These are phyloP conservation scores for Pseudois nayaur DNA, from an alignment of 2,113 vertebrate genomes.

Conservation along the genomic window DNA sequence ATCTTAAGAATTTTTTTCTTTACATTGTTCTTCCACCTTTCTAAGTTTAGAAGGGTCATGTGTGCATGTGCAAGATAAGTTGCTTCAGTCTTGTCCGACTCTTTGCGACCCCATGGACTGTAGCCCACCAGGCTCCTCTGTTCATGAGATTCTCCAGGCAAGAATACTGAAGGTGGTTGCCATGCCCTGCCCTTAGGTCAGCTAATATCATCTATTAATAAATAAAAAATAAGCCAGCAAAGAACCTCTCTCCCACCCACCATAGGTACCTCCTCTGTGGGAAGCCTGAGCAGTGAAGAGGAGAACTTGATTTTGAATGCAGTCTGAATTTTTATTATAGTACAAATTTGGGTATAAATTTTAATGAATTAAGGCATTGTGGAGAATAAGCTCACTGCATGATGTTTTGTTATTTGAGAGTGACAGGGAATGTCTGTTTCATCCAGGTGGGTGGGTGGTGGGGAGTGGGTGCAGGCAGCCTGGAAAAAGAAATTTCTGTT, in stretches of 20 bases:
- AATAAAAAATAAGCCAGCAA: background rate
- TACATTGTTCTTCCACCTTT: background rate
- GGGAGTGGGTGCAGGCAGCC: background rate
- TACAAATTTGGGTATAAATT: background rate
- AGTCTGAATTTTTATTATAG: background rate
- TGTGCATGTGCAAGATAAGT: background rate
- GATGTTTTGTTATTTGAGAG: background rate
- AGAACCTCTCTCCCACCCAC: rapidly evolving
- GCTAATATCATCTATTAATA: background rate
- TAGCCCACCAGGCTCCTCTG: background rate
- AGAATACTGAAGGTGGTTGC: background rate
- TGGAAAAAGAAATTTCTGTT: background rate
- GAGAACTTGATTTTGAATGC: background rate
- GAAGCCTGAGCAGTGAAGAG: background rate
- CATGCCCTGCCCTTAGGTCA: background rate
- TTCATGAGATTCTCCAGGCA: background rate
- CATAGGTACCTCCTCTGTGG: background rate
- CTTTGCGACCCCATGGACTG: background rate
- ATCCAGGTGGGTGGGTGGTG: background rate
- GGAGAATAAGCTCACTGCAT: background rate
- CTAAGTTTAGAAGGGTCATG: background rate
- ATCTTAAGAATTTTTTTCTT: background rate
- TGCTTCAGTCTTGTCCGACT: background rate
- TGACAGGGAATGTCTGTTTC: background rate
- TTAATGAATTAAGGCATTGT: background rate